phyloP scores from a whole-genome alignment of 2,888 invertebrate genomes.

The Arge pagana region DNA sequence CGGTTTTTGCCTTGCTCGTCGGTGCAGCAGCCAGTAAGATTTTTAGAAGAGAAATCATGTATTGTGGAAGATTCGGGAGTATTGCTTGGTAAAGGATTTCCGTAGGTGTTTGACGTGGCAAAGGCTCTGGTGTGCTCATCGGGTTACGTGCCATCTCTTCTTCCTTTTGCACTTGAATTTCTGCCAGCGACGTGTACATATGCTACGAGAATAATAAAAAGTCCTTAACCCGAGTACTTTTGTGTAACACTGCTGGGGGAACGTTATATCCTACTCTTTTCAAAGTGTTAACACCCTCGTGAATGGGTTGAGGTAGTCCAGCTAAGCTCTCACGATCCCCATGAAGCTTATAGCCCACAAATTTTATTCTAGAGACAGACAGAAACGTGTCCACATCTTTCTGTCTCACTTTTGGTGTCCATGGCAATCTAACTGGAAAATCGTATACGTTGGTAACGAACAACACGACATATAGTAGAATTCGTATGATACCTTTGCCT shows the following conservation, averaged over 20 bases:
- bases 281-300: constrained; percentile 91
- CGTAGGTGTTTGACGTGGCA: constrained; percentile 79
- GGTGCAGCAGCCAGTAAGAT: constrained; percentile 97
- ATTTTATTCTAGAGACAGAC: constrained; percentile 89
- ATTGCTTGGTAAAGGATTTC: constrained; percentile 94
- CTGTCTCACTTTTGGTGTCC: constrained; percentile 94
- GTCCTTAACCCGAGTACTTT: not conserved
- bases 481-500: constrained; percentile 43
- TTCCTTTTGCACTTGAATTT: constrained; percentile 89
- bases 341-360: constrained; percentile 91
- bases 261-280: constrained; percentile 65
- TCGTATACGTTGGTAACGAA: not conserved
- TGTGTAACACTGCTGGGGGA: not conserved
- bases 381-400: constrained; percentile 93
- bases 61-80: constrained; percentile 93
- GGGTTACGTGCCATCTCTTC: constrained; percentile 91
- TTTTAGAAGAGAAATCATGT: constrained; percentile 96
- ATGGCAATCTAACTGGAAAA: constrained; percentile 73
- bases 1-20: constrained; percentile 97
- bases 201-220: constrained; percentile 66
- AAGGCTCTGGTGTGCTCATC: constrained; percentile 80
- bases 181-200: constrained; percentile 91
- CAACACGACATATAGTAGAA: constrained; percentile 3
- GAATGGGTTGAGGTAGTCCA: constrained; percentile 95
- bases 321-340: constrained; percentile 88